Evolutionary conservation across 2,888 invertebrate species (phyloP), one percentile per base, ranked within the genome.

Genomic region (Plusia festucae): DNA sequence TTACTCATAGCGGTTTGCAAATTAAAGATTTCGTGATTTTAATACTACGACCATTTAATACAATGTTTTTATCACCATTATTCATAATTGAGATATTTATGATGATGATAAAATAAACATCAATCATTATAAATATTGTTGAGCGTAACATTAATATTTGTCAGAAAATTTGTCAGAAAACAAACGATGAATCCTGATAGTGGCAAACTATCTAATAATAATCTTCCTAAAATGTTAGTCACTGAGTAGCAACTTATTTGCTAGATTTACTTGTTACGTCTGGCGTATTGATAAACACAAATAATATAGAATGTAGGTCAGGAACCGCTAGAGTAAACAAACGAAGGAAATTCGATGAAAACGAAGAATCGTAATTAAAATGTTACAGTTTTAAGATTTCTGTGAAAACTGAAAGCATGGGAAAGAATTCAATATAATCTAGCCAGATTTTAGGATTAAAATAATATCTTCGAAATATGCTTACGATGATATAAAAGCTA

Each of bases 291-390:
- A 53, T 62, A 65, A 59, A 73, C 53, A 73, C 53, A 68, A 64
- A 54, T 59, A 68, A 68, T 40, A 59, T 18, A 24, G 8, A 30
- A 68, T 60, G 8, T 73, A 65, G 78, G 74, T 68, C 59, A 62
- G 55, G 22, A 57, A 46, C 59, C 16, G 52, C 34, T 54, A 24
- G 49, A 44, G 22, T 73, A 76, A 67, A 63, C 32, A 63, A 53
- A 18, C 13, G 7, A 40, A 20, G 60, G 22, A 61, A 61, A 65
- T 65, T 30, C n/a, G 0, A 53, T 49, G 46, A 49, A 49, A 20
- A 49, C 18, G 20, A 18, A 13, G 9, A 16, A 34, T 4, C 34
- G 4, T 13, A 62, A 40, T 18, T 46, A 18, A 8, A 16, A 9
- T 46, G 8, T 9, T 18, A 40, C n/a, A n/a, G 9, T 30, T 7